Conservation (phyloP, 2,888 invertebrate genomes). For the Himalopsyche anomala region DNA sequence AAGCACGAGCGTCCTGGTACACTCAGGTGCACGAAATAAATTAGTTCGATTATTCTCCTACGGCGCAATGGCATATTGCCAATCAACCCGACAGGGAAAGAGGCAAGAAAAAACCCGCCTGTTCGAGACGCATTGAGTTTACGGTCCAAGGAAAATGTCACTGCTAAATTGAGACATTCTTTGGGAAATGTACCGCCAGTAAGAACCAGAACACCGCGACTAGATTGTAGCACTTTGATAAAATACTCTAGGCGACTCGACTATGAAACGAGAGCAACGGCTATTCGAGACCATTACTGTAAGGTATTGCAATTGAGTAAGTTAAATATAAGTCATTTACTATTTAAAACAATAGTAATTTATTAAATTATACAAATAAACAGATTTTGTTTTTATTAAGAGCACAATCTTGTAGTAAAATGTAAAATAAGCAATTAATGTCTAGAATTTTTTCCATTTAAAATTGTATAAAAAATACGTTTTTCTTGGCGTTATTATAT, state of each 20-base stretch:
- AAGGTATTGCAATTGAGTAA: too few species aligned
- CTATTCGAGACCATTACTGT: too few species aligned
- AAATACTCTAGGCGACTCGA: not conserved
- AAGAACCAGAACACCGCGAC: constrained; percentile 37
- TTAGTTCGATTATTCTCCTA: constrained; percentile 61
- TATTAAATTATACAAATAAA: too few species aligned
- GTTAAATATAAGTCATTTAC: too few species aligned
- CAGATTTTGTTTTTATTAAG: too few species aligned
- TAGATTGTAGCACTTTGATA: constrained; percentile 55
- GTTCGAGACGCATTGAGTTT: constrained; percentile 61
- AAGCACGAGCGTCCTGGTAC: not conserved
- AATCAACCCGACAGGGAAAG: constrained; percentile 59
- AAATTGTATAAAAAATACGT: too few species aligned
- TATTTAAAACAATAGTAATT: too few species aligned
- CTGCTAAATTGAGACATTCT: constrained; percentile 64
- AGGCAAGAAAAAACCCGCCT: constrained; percentile 58
- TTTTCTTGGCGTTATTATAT: too few species aligned
- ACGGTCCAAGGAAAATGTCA: constrained; percentile 61
- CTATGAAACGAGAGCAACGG: too few species aligned
- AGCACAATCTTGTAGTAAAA: too few species aligned
- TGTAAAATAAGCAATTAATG: too few species aligned
- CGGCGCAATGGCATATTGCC: constrained; percentile 60
- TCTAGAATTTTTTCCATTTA: too few species aligned
- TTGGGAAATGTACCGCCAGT: constrained; percentile 31
- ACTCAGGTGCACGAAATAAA: constrained; percentile 56